Percentiles rank a stretch among this genome's conserved stretches.
phyloP scores from a whole-genome alignment of 2,113 vertebrate genomes.

The Equus quagga region DNA sequence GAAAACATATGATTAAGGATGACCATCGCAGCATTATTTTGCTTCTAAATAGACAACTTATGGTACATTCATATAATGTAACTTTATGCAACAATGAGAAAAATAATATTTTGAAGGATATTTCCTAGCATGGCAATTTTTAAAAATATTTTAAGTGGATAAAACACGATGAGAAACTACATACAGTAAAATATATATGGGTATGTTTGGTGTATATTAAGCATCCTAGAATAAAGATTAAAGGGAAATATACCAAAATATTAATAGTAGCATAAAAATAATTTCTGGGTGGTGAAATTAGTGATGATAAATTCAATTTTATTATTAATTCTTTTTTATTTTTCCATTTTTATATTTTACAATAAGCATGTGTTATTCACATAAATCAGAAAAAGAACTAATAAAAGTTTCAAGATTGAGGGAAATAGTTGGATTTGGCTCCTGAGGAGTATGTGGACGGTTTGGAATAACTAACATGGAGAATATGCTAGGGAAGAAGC shows the following conservation, averaged over 20 bases:
- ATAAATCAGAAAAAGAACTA: neutral
- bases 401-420: neutral
- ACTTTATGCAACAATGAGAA: neutral
- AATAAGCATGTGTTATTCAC: neutral
- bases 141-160: neutral
- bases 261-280: conserved; percentile 2
- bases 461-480: neutral
- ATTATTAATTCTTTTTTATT: neutral
- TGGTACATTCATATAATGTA: neutral
- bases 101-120: neutral
- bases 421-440: neutral
- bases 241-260: conserved; percentile 14
- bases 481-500: neutral
- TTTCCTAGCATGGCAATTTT: neutral
- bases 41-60: neutral
- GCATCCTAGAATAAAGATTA: neutral
- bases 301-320: neutral
- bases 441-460: neutral
- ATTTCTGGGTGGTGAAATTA: conserved; percentile 5
- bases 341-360: conserved; percentile 15
- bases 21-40: neutral
- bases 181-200: neutral
- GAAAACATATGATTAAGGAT: neutral
- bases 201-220: neutral
- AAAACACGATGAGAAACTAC: neutral